Percentiles rank a stretch among this genome's conserved stretches.
These are phyloP conservation scores for Tretioscincus oriximinensis DNA, from an alignment of 2,113 vertebrate species.

Conservation along the genomic window DNA sequence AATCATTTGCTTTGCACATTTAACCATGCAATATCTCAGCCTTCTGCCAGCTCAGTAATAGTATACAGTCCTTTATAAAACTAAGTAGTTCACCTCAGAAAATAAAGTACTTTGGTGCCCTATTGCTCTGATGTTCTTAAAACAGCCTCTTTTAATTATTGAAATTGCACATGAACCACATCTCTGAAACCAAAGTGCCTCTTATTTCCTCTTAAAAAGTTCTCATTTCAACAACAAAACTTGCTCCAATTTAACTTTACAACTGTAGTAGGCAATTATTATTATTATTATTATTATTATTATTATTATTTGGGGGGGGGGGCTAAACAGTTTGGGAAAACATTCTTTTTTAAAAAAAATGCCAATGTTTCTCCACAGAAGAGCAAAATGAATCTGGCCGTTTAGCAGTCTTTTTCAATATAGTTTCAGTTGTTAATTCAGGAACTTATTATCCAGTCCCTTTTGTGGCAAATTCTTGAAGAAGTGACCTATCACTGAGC, in stretches of 20 bases:
- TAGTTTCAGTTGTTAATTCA: too few relatives aligned
- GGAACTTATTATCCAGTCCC: too few relatives aligned
- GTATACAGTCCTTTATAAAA: background rate
- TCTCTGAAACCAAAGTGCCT: background rate
- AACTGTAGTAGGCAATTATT: constrained; percentile 1
- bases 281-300: too few relatives aligned
- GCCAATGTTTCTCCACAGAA: too few relatives aligned
- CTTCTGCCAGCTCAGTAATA: background rate
- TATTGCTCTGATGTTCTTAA: background rate
- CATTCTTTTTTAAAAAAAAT: too few relatives aligned
- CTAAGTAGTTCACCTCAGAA: background rate
- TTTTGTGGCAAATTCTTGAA: too few relatives aligned
- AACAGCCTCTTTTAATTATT: background rate
- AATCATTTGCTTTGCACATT: constrained; percentile 27
- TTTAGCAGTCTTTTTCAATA: too few relatives aligned
- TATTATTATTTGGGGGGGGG: too few relatives aligned
- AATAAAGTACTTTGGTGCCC: background rate
- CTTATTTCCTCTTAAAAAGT: background rate
- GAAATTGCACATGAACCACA: background rate
- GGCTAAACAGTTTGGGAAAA: too few relatives aligned
- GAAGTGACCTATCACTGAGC: too few relatives aligned
- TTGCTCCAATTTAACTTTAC: constrained; percentile 16
- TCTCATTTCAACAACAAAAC: background rate
- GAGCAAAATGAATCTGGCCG: too few relatives aligned
- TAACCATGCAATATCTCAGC: constrained; percentile 29